Conservation (phyloP, 1,140 invertebrate species). For the Orchestia grillus region DNA sequence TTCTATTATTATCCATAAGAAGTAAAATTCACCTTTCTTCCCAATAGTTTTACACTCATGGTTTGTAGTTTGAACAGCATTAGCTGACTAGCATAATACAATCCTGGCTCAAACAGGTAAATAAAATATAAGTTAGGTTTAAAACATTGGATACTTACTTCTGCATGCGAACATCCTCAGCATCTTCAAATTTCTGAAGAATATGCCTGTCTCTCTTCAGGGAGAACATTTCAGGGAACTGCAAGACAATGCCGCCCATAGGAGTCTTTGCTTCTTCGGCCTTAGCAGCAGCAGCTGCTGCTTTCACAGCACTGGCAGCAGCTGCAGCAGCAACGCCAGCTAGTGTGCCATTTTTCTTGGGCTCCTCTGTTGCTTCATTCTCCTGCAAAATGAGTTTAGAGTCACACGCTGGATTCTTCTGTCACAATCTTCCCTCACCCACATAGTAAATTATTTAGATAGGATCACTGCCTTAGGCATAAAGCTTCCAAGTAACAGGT, state of each 20-base stretch:
- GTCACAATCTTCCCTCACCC: too few species aligned
- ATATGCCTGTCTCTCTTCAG: constrained; percentile 40
- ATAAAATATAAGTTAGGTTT: background rate
- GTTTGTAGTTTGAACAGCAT: too few species aligned
- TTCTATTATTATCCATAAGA: too few species aligned
- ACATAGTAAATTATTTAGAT: too few species aligned
- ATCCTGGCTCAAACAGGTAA: background rate
- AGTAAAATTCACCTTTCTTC: too few species aligned
- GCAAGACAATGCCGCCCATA: constrained; percentile 12
- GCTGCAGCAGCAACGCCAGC: constrained; percentile 24
- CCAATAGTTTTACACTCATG: too few species aligned
- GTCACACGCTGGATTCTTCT: too few species aligned
- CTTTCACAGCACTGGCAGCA: background rate
- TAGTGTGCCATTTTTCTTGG: constrained; percentile 33
- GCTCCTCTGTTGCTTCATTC: background rate
- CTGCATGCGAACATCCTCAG: constrained; percentile 2
- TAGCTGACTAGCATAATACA: too few species aligned
- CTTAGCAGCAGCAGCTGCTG: background rate
- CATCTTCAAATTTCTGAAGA: constrained; percentile 44
- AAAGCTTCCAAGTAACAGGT: too few species aligned
- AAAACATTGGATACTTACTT: background rate
- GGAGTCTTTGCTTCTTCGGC: background rate
- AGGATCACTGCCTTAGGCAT: too few species aligned
- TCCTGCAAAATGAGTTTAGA: constrained; percentile 6
- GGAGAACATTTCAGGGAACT: constrained; percentile 47